These are phyloP conservation scores for Silurus lanzhouensis DNA, from an alignment of 2,797 vertebrate genomes.

Conservation along the genomic window DNA sequence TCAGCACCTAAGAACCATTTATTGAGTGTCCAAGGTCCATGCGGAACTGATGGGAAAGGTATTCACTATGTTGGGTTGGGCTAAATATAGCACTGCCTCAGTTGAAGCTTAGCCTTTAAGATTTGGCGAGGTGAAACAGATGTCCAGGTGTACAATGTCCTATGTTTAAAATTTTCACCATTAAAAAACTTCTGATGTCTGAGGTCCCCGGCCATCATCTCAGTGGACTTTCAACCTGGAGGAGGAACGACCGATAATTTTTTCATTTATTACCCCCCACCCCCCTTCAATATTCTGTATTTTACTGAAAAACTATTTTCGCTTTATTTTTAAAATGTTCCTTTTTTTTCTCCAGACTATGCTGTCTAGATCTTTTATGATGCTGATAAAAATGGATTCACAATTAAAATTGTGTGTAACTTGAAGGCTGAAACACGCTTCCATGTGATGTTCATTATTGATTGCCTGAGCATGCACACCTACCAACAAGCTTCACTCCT, in stretches of 20 bases:
- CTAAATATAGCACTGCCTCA: conserved; percentile 3
- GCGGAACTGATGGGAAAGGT: conserved; percentile 97
- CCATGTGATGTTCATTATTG: conserved; percentile 95
- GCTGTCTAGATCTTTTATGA: conserved; percentile 92
- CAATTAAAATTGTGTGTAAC: conserved; percentile 83
- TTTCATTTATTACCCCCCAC: neutral
- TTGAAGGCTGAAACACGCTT: conserved; percentile 82
- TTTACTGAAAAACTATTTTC: neutral
- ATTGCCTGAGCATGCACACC: conserved; percentile 91
- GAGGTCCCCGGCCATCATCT: conserved; percentile 93
- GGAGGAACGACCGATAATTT: conserved; percentile 88
- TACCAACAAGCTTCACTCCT: conserved; percentile 86
- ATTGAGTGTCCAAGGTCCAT: conserved; percentile 94
- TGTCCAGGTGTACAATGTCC: conserved; percentile 12
- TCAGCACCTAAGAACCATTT: conserved; percentile 93
- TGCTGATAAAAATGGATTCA: conserved; percentile 77
- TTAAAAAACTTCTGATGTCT: conserved; percentile 92
- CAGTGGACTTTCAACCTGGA: conserved; percentile 88
- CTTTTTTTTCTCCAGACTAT: conserved; percentile 76
- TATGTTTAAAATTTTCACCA: conserved; percentile 83
- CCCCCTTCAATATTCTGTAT: neutral
- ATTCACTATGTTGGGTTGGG: conserved; percentile 38
- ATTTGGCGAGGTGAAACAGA: conserved; percentile 4
- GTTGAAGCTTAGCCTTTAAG: conserved; percentile 2
- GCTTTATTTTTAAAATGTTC: neutral